These are phyloP conservation scores for Octodon degus DNA, from an alignment of 2,113 vertebrate species.

Conservation along the genomic window DNA sequence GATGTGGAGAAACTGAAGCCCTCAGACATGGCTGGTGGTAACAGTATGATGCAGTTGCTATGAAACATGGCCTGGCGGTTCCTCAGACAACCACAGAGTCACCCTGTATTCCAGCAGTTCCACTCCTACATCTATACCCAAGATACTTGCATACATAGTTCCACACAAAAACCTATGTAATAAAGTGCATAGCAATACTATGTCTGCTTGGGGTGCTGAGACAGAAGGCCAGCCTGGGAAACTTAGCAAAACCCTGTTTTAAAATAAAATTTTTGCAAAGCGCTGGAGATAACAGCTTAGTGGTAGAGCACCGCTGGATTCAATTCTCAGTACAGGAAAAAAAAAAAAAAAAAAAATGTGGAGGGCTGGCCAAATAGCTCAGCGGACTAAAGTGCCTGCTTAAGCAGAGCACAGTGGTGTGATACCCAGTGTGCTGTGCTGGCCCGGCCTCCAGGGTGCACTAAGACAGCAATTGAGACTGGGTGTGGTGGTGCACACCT, in stretches of 20 bases:
- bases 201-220: not conserved
- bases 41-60: not conserved
- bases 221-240: no score
- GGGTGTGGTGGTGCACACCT: no score
- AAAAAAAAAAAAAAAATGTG: not conserved
- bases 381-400: no score
- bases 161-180: not conserved
- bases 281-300: not conserved
- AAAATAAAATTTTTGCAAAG: not conserved
- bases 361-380: no score
- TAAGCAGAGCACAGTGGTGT: no score
- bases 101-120: not conserved
- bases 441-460: no score
- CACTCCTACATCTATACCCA: not conserved
- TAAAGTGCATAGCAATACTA: not conserved
- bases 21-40: not conserved
- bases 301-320: not conserved
- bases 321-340: not conserved
- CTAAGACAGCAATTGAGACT: no score
- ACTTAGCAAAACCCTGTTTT: no score
- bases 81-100: not conserved
- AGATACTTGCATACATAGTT: not conserved
- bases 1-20: not conserved
- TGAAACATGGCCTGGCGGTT: not conserved
- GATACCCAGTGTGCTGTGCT: no score